Percentiles rank a stretch among this genome's conserved stretches.
Evolutionary conservation across 2,797 vertebrate species (phyloP).

Genomic region (Sphenodon punctatus): DNA sequence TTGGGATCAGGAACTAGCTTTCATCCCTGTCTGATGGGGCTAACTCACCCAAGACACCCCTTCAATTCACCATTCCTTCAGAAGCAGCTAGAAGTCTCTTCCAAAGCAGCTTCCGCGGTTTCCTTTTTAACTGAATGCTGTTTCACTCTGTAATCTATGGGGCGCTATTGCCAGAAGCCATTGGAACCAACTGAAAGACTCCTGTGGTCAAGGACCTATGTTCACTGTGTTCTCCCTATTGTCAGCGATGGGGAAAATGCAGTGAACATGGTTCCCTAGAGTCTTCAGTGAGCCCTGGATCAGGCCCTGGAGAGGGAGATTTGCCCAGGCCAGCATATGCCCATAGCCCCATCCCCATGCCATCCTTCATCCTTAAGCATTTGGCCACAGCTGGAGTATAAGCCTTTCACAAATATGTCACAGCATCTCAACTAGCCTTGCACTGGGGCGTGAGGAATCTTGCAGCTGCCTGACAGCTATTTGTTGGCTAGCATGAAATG

Average conservation of each 20-base stretch:
- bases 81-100: not conserved
- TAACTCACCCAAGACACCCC: not conserved
- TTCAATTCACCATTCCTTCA: not conserved
- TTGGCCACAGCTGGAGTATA: not conserved
- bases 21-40: not conserved
- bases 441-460: not conserved
- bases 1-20: conserved; percentile 9
- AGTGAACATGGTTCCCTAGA: no score
- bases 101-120: not conserved
- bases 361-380: not conserved
- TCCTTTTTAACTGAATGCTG: not conserved
- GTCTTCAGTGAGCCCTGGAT: not conserved
- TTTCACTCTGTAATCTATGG: not conserved
- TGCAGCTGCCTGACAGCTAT: not conserved
- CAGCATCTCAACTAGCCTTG: not conserved
- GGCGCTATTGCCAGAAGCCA: not conserved
- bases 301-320: not conserved
- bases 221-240: no score
- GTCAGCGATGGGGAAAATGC: no score
- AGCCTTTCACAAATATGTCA: not conserved
- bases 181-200: not conserved
- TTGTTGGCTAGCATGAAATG: not conserved
- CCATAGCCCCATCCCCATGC: not conserved
- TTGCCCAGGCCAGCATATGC: not conserved
- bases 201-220: no score